A percentile compares a stretch with the other conserved stretches of the same genome.
phyloP scores from a whole-genome alignment of 2,888 invertebrate species.

The Drosophila fulvimacula region DNA sequence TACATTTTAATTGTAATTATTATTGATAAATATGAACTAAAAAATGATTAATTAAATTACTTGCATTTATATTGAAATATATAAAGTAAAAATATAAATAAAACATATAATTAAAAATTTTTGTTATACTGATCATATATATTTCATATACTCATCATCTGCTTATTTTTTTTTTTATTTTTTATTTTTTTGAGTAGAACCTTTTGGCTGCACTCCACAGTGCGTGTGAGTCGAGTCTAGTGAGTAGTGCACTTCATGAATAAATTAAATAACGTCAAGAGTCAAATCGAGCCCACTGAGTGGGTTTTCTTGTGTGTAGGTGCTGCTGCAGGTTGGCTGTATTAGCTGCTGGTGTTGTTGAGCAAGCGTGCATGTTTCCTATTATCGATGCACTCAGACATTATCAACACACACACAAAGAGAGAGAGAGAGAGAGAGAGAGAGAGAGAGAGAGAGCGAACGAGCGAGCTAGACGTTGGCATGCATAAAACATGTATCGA shows the following conservation, averaged over 20 bases:
- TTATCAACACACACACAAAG: slow-evolving; percentile 51
- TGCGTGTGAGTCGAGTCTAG: slow-evolving; percentile 26
- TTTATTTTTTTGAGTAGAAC: slow-evolving; percentile 21
- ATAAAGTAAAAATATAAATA: too few relatives aligned
- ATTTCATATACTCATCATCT: too few relatives aligned
- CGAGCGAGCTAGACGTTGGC: slow-evolving; percentile 18
- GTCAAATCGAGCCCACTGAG: slow-evolving; percentile 23
- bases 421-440: background rate
- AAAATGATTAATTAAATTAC: too few relatives aligned
- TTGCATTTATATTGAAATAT: too few relatives aligned
- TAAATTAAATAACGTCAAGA: slow-evolving; percentile 65
- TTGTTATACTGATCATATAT: too few relatives aligned
- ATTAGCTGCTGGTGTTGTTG: slow-evolving; percentile 32
- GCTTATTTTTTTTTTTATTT: too few relatives aligned
- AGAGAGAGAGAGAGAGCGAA: background rate
- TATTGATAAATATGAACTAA: too few relatives aligned
- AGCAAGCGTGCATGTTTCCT: slow-evolving; percentile 62
- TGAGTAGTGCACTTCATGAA: slow-evolving; percentile 62
- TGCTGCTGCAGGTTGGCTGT: slow-evolving; percentile 3
- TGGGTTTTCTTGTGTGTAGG: slow-evolving; percentile 20
- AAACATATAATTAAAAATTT: too few relatives aligned
- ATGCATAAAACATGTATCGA: slow-evolving; percentile 79
- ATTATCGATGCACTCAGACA: slow-evolving; percentile 72
- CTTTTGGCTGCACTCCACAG: slow-evolving; percentile 34
- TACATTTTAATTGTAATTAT: too few relatives aligned